Evolutionary conservation across 2,888 invertebrate species (phyloP).

Genomic region (Ormyrus labotus): DNA sequence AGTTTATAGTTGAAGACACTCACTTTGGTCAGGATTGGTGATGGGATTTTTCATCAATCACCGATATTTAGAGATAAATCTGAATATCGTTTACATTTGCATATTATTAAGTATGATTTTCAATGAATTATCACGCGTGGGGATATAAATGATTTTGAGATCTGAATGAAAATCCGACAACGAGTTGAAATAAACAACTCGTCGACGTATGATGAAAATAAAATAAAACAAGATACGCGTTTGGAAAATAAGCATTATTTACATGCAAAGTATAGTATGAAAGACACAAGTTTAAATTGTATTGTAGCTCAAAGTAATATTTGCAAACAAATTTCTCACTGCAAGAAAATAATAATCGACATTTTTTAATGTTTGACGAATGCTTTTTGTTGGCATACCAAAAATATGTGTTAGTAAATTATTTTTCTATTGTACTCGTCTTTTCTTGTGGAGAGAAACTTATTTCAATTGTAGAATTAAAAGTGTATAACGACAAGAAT

Average conservation of each 20-base stretch:
- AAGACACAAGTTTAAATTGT: conserved; percentile 70
- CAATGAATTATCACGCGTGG: not conserved
- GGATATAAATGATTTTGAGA: conserved; percentile 2
- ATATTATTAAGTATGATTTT: not conserved
- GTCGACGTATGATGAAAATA: not conserved
- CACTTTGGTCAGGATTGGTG: no score
- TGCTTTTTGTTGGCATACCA: not conserved
- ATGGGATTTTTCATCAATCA: no score
- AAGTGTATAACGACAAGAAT: conserved; percentile 7
- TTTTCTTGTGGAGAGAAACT: conserved; percentile 39
- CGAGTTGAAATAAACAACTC: not conserved
- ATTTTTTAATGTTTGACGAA: conserved; percentile 8
- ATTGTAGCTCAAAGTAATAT: conserved; percentile 30
- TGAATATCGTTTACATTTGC: not conserved
- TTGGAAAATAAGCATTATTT: conserved; percentile 91
- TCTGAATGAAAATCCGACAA: conserved; percentile 8
- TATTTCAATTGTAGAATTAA: conserved; percentile 24
- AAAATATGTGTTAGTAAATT: not conserved
- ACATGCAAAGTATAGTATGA: conserved; percentile 95
- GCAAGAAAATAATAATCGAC: conserved; percentile 3
- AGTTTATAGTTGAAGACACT: no score
- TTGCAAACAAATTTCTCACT: conserved; percentile 42
- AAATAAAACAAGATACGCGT: conserved; percentile 69
- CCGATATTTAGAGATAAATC: no score
- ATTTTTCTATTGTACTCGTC: conserved; percentile 3